phyloP scores from a whole-genome alignment of 1,140 invertebrate species.

The Papilio machaon region DNA sequence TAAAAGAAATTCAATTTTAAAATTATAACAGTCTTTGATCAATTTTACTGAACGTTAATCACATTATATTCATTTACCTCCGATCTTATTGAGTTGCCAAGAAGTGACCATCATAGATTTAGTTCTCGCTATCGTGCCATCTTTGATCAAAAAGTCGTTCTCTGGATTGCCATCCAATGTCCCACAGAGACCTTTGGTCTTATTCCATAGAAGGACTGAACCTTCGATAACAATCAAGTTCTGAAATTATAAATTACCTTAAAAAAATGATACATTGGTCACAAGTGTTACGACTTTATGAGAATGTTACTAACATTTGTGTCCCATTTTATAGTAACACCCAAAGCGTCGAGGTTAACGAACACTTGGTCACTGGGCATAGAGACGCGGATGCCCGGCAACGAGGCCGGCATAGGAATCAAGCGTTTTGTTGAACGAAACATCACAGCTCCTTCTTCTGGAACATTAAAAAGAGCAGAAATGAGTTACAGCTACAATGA shows the following conservation, averaged over 20 bases:
- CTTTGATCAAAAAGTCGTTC: slow-evolving; percentile 87
- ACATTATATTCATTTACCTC: slow-evolving; percentile 76
- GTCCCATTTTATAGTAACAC: slow-evolving; percentile 90
- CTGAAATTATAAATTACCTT: slow-evolving; percentile 64
- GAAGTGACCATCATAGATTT: slow-evolving; percentile 83
- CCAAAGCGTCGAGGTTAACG: slow-evolving; percentile 85
- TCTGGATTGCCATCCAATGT: slow-evolving; percentile 86
- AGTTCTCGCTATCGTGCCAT: slow-evolving; percentile 79
- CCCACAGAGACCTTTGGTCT: slow-evolving; percentile 91
- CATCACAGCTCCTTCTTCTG: slow-evolving; percentile 82
- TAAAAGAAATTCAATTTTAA: not conserved
- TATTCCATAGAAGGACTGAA: slow-evolving; percentile 87
- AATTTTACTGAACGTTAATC: not conserved
- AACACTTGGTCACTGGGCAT: slow-evolving; percentile 86
- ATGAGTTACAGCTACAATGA: not conserved
- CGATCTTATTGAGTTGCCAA: slow-evolving; percentile 86
- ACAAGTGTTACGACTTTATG: not conserved
- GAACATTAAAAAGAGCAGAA: slow-evolving; percentile 34
- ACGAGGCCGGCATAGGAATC: slow-evolving; percentile 86
- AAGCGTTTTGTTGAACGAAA: slow-evolving; percentile 82
- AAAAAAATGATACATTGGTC: not conserved
- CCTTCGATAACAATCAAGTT: slow-evolving; percentile 85
- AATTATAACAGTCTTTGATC: not conserved
- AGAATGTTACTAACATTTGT: slow-evolving; percentile 64
- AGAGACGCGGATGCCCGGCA: slow-evolving; percentile 86